phyloP scores from a whole-genome alignment of 1,140 invertebrate genomes.

The Zaprionus ghesquierei region DNA sequence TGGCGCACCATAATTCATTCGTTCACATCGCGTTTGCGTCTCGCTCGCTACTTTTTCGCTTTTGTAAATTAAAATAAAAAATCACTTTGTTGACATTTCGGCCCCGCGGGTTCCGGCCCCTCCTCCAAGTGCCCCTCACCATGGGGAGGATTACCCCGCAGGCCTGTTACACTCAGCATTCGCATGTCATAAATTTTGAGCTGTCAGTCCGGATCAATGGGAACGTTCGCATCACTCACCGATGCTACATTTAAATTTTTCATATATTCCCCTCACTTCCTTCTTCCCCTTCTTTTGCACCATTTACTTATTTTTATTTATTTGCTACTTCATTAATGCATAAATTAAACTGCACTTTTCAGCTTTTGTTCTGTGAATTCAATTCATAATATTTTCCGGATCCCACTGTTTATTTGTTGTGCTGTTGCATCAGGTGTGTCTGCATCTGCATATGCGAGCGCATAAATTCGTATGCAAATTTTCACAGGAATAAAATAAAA shows the following conservation, averaged over 20 bases:
- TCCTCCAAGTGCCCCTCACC: neutral
- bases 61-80: conserved; percentile 70
- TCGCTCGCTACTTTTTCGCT: conserved; percentile 28
- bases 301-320: neutral
- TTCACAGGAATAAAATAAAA: neutral
- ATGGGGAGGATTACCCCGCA: neutral
- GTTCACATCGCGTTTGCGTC: conserved; percentile 45
- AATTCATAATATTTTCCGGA: conserved; percentile 4
- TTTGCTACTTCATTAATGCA: conserved; percentile 10
- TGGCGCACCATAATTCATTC: conserved; percentile 65
- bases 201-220: conserved; percentile 30
- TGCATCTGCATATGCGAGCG: neutral
- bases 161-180: conserved; percentile 19
- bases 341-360: conserved; percentile 14
- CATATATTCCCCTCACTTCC: neutral
- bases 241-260: conserved; percentile 11
- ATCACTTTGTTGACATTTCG: conserved; percentile 68
- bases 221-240: conserved; percentile 4
- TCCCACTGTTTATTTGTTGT: neutral
- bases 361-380: neutral
- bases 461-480: neutral
- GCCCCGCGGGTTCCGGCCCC: too few relatives aligned
- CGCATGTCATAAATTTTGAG: conserved; percentile 26
- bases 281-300: neutral
- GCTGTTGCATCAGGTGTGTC: neutral